Conservation (phyloP, 2,113 vertebrate genomes). For the Heterocephalus glaber region DNA sequence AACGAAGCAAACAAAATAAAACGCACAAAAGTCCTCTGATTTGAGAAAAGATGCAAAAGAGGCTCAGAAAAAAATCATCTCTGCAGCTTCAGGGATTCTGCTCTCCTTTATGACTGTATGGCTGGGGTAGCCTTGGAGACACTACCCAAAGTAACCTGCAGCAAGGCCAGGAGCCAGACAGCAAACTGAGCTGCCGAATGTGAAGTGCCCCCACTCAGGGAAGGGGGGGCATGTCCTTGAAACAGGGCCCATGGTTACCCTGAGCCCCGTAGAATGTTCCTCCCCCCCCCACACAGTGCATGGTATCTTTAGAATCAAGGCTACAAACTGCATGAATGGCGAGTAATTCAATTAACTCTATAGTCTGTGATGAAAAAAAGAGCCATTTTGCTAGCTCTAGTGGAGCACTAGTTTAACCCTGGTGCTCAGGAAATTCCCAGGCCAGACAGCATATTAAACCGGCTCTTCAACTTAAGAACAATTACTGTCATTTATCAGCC, state of each 20-base stretch:
- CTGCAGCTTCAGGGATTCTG: not conserved
- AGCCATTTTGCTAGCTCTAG: constrained; percentile 86
- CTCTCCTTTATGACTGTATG: not conserved
- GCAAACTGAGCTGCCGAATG: not conserved
- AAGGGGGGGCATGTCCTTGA: constrained; percentile 78
- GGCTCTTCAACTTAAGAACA: constrained; percentile 92
- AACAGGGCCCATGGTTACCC: constrained; percentile 66
- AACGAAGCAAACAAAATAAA: not conserved
- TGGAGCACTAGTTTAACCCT: constrained; percentile 86
- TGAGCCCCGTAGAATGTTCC: constrained; percentile 70
- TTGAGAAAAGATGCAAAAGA: not conserved
- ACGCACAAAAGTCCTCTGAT: not conserved
- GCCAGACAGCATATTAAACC: constrained; percentile 90
- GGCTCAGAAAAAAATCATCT: not conserved
- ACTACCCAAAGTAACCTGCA: not conserved
- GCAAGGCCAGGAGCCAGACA: not conserved
- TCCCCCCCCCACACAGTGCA: constrained; percentile 80
- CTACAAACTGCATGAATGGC: constrained; percentile 86
- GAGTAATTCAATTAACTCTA: constrained; percentile 89
- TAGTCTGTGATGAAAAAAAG: constrained; percentile 84
- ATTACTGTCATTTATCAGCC: constrained; percentile 94
- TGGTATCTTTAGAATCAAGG: constrained; percentile 84
- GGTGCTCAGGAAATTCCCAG: constrained; percentile 87
- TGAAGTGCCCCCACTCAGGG: not conserved
- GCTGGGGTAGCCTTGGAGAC: not conserved